phyloP scores from a whole-genome alignment of 2,113 vertebrate genomes.

The Cheirogaleus medius region DNA sequence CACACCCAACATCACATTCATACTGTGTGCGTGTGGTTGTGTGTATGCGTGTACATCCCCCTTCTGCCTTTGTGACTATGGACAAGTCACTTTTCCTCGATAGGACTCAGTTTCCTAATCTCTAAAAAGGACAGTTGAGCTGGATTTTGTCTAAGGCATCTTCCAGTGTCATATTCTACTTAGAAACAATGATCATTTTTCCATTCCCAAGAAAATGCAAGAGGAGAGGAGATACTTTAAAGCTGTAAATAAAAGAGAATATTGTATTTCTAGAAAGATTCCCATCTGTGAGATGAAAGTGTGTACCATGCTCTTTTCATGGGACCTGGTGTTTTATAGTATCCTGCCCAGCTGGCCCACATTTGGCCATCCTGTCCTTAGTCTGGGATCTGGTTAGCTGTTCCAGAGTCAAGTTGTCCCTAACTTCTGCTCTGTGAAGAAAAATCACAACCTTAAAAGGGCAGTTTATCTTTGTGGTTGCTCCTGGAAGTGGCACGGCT shows the following conservation, averaged over 20 bases:
- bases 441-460: not conserved
- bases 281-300: not conserved
- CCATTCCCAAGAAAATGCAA: not conserved
- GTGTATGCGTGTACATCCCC: fast-evolving
- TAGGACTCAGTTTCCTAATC: not conserved
- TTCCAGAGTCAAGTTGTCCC: not conserved
- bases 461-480: not conserved
- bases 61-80: not conserved
- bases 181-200: not conserved
- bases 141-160: not conserved
- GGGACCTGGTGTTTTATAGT: not conserved
- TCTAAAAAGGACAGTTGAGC: not conserved
- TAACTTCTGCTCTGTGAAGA: not conserved
- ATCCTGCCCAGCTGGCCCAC: not conserved
- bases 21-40: fast-evolving
- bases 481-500: not conserved
- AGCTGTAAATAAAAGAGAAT: not conserved
- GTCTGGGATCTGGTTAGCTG: too few relatives aligned
- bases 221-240: not conserved
- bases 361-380: not conserved
- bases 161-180: not conserved
- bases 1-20: not conserved
- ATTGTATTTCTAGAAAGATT: not conserved
- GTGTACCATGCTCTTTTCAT: not conserved
- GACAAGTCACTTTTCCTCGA: not conserved